These are phyloP conservation scores for Tetheella fluctuosa DNA, from an alignment of 2,888 invertebrate species.

Conservation along the genomic window DNA sequence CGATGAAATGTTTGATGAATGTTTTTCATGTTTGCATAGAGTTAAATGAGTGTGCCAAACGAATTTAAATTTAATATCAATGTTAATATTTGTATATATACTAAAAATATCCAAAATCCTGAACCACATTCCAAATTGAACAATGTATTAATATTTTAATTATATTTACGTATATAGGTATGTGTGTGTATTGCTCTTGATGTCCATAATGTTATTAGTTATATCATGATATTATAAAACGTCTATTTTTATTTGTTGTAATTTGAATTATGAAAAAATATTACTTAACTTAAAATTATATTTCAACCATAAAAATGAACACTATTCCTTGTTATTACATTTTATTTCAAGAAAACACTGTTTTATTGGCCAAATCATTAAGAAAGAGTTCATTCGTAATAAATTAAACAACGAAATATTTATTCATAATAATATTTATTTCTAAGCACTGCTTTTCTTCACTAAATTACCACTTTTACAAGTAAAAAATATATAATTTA, in stretches of 20 bases:
- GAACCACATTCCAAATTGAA: conserved; percentile 6
- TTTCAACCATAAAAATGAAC: not conserved
- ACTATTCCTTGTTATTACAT: not conserved
- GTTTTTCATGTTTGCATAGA: conserved; percentile 9
- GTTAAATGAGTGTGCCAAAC: conserved; percentile 8
- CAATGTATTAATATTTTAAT: not conserved
- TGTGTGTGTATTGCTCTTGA: conserved; percentile 7
- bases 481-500: conserved; percentile 54
- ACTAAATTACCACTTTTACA: conserved; percentile 69
- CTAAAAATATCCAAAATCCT: not conserved
- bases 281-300: not conserved
- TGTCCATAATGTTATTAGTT: not conserved
- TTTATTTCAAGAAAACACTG: not conserved
- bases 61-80: not conserved
- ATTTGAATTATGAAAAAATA: not conserved
- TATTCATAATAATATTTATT: conserved; percentile 62
- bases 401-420: conserved; percentile 26
- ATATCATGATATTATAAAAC: too few relatives aligned
- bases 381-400: not conserved
- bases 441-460: conserved; percentile 76
- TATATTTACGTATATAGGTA: not conserved
- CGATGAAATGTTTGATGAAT: not conserved
- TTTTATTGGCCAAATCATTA: not conserved
- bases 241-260: not conserved
- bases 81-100: not conserved